Percentiles rank a stretch among this genome's conserved stretches.
Evolutionary conservation across 2,113 vertebrate genomes (phyloP).

Genomic region (Condylura cristata): DNA sequence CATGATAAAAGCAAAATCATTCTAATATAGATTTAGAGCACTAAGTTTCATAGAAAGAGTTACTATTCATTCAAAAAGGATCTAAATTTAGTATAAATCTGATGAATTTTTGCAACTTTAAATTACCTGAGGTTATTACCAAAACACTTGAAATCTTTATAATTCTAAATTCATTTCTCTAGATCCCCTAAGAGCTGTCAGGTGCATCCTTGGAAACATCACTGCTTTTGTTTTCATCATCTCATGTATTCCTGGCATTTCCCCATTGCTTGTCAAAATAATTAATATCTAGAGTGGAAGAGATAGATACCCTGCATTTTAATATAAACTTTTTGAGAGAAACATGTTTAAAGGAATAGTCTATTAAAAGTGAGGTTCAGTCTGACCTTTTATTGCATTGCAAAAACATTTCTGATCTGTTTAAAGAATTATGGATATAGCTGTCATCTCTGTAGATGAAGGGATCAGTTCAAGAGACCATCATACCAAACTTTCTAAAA

Average conservation of each 20-base stretch:
- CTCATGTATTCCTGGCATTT: constrained; percentile 67
- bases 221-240: constrained; percentile 67
- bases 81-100: constrained; percentile 38
- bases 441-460: constrained; percentile 39
- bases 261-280: constrained; percentile 75
- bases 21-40: constrained; percentile 29
- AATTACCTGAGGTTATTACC: constrained; percentile 58
- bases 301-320: constrained; percentile 66
- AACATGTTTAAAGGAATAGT: constrained; percentile 53
- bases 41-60: constrained; percentile 15
- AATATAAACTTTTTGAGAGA: constrained; percentile 63
- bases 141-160: constrained; percentile 59
- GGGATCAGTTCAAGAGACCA: constrained; percentile 37
- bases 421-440: constrained; percentile 52
- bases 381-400: constrained; percentile 65
- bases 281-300: constrained; percentile 73
- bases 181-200: constrained; percentile 62
- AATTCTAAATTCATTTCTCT: constrained; percentile 58
- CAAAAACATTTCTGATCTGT: constrained; percentile 65
- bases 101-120: constrained; percentile 49
- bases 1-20: neutral
- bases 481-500: constrained; percentile 33
- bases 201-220: constrained; percentile 62
- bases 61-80: constrained; percentile 16
- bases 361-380: constrained; percentile 60